A percentile compares a stretch with the other conserved stretches of the same genome.
Evolutionary conservation across 2,888 invertebrate species (phyloP).

Genomic region (Geophilus truncorum): DNA sequence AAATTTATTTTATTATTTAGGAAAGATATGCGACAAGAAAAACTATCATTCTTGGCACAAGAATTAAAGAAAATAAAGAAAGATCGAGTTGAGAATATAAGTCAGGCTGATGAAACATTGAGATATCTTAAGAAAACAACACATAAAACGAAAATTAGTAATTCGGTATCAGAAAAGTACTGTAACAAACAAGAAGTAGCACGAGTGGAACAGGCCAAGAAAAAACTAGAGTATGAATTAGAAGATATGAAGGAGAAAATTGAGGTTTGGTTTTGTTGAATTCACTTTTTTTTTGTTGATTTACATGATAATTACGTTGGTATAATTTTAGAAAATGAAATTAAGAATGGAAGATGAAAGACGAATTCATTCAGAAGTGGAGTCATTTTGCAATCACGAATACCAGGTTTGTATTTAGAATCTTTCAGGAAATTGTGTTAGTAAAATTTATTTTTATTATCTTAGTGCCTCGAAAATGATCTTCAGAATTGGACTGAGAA

Average conservation of each 20-base stretch:
- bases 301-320: too few species aligned
- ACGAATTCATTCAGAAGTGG: not conserved
- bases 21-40: not conserved
- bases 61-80: not conserved
- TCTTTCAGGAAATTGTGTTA: too few species aligned
- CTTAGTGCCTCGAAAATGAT: not conserved
- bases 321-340: not conserved
- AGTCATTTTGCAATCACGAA: not conserved
- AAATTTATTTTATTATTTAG: not conserved
- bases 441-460: not conserved
- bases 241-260: not conserved
- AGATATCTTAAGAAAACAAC: not conserved
- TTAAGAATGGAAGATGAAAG: not conserved
- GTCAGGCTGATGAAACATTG: not conserved
- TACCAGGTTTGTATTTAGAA: not conserved
- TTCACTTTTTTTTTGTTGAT: not conserved
- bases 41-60: not conserved
- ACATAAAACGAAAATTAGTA: not conserved
- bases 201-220: not conserved
- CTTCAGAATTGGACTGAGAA: not conserved
- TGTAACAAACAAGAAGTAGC: not conserved
- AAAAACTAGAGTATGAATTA: not conserved
- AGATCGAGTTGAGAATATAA: not conserved
- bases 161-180: not conserved
- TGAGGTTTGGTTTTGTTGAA: not conserved